Conservation (phyloP, 2,888 invertebrate species). For the Cosmorhoe ocellata region DNA sequence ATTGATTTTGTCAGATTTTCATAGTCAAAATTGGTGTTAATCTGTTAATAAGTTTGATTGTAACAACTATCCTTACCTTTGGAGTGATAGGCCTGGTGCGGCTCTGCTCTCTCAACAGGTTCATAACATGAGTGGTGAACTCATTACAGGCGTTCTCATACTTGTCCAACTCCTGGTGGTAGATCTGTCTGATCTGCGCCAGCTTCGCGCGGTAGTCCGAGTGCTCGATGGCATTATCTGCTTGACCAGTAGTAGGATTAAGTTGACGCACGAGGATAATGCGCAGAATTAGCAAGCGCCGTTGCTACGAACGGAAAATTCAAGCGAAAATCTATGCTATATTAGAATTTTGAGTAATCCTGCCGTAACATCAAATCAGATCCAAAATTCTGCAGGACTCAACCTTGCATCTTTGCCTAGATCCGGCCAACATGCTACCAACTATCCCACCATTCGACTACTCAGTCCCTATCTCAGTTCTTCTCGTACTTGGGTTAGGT, state of each 20-base stretch:
- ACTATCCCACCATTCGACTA: too few species aligned
- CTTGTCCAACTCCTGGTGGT: constrained; percentile 99
- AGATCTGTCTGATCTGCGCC: constrained; percentile 98
- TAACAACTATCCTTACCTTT: too few species aligned
- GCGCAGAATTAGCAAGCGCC: constrained; percentile 57
- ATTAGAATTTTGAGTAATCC: too few species aligned
- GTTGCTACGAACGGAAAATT: constrained; percentile 27
- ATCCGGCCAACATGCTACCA: too few species aligned
- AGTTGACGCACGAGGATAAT: constrained; percentile 46
- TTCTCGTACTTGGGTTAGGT: too few species aligned
- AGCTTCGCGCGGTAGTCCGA: constrained; percentile 99
- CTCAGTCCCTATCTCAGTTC: too few species aligned
- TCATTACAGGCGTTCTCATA: constrained; percentile 99
- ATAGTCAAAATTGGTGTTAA: too few species aligned
- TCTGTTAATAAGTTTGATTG: too few species aligned
- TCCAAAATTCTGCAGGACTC: too few species aligned
- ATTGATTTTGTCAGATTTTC: too few species aligned
- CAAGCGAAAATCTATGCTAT: background rate
- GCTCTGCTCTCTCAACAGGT: constrained; percentile 96
- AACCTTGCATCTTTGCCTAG: too few species aligned
- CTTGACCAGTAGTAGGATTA: constrained; percentile 85
- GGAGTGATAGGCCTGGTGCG: constrained; percentile 98
- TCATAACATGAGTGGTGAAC: constrained; percentile 99
- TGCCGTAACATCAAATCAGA: too few species aligned
- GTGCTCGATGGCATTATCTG: constrained; percentile 98